Evolutionary conservation across 1,140 invertebrate species (phyloP), one percentile per base, ranked within the genome.

Genomic region (Leptestheria dahalacensis): DNA sequence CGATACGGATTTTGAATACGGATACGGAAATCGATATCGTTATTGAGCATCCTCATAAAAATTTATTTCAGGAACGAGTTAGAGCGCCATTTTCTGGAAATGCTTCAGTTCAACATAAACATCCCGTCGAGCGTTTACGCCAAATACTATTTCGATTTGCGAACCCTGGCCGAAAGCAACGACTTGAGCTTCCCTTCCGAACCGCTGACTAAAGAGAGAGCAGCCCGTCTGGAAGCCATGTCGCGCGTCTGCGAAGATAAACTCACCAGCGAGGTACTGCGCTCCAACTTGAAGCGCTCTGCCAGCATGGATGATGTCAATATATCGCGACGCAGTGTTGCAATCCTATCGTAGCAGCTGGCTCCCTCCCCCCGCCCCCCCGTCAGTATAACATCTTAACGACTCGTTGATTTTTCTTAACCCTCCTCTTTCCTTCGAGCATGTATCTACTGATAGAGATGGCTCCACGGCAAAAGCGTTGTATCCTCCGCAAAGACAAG

Each of bases 81-180:
- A 63, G 97, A 99, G 72, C 77, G 96, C 60, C 90, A 97, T 72
- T 99, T 99, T 74, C 75, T 99, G 60, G 95, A 99, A 77, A 84
- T 98, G 78, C 77, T 99, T 57, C 96, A 99, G 73, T 99, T 99
- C 73, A 99, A 99, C 74, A 99, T 99, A 63, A 99, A 99, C 76
- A 96, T 99, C 67, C 95, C 96, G 63, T 96, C 94, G 25, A 97
- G 93, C 76, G 95, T 99, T 18, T 99, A 99, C 76, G 97, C 95
- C 66, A 99, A 99, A 78, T 99, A 99, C 75, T 99, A 99, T 74
- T 99, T 99, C 78, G 95, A 99, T 74, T 78, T 99, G 65, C 82
- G 96, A 64, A 92, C 91, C 47, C 78, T 99, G 59, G 95, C 95
- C 24, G 94, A 98, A 74, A 89, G 91, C 29, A 97, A 99, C 74